Conservation (phyloP, 2,888 invertebrate genomes). For the Villa cingulata region DNA sequence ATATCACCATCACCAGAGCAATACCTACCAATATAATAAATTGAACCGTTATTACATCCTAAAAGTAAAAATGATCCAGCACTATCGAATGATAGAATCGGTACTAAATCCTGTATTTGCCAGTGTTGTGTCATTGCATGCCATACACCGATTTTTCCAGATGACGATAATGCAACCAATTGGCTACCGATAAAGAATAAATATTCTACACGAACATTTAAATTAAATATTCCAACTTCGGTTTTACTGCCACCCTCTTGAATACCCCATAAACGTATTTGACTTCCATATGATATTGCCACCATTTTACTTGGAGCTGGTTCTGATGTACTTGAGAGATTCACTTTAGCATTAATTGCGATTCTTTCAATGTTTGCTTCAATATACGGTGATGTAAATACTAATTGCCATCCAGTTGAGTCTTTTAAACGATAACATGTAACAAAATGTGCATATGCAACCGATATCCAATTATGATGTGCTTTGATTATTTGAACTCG, state of each 20-base stretch:
- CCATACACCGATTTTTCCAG: constrained; percentile 97
- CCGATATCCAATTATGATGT: constrained; percentile 96
- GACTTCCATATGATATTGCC: constrained; percentile 64
- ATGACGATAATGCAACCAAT: constrained; percentile 84
- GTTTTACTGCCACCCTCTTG: constrained; percentile 60
- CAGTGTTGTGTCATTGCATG: constrained; percentile 98
- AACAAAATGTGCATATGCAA: constrained; percentile 91
- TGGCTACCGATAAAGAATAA: constrained; percentile 96
- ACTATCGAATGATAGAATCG: constrained; percentile 91
- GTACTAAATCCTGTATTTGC: constrained; percentile 94
- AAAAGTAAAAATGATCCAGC: constrained; percentile 90
- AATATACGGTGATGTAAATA: constrained; percentile 86
- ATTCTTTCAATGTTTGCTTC: constrained; percentile 84
- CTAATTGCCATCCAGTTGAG: constrained; percentile 91
- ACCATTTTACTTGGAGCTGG: constrained; percentile 59
- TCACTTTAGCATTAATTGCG: constrained; percentile 65
- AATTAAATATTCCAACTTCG: constrained; percentile 76
- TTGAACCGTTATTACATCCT: constrained; percentile 92
- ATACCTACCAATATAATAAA: constrained; percentile 84
- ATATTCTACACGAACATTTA: constrained; percentile 86
- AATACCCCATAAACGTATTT: constrained; percentile 66
- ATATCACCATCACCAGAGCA: too few relatives aligned
- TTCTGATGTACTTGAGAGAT: constrained; percentile 41
- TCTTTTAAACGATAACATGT: constrained; percentile 91
- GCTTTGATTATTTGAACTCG: constrained; percentile 88